phyloP scores from a whole-genome alignment of 2,113 vertebrate genomes.

The Pao palembangensis region DNA sequence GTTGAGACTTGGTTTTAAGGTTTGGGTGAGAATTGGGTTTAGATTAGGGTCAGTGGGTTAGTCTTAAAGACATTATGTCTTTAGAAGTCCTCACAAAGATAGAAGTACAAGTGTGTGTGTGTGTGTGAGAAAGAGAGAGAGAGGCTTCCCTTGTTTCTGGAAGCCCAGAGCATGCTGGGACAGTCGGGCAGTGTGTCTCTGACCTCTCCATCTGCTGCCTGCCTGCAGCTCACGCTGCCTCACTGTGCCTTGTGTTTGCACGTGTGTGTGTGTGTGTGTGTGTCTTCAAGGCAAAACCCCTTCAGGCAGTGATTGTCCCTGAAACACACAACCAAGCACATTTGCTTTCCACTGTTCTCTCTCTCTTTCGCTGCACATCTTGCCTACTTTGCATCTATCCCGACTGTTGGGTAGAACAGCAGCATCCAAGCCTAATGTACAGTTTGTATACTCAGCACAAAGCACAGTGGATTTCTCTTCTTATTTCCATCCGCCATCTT shows the following conservation, averaged over 20 bases:
- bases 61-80: too few relatives aligned
- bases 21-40: too few relatives aligned
- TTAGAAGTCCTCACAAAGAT: too few relatives aligned
- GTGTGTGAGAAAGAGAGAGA: constrained; percentile 32
- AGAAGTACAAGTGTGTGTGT: constrained; percentile 1
- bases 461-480: constrained; percentile 44
- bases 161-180: constrained; percentile 70
- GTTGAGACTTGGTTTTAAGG: too few relatives aligned
- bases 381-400: constrained; percentile 25
- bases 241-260: constrained; percentile 35
- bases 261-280: constrained; percentile 40
- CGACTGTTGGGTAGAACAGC: constrained; percentile 21
- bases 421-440: constrained; percentile 38
- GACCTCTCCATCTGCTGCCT: constrained; percentile 78
- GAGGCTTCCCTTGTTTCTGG: constrained; percentile 73
- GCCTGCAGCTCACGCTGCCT: constrained; percentile 54
- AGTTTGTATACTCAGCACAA: constrained; percentile 53
- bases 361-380: neutral
- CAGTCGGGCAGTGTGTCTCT: constrained; percentile 69
- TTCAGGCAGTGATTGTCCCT: constrained; percentile 62
- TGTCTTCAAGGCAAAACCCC: constrained; percentile 65
- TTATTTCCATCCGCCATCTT: constrained; percentile 66
- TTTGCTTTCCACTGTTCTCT: constrained; percentile 15
- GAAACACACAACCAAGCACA: constrained; percentile 61
- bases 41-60: too few relatives aligned